Conservation (phyloP, 2,113 vertebrate species). For the Strix uralensis region DNA sequence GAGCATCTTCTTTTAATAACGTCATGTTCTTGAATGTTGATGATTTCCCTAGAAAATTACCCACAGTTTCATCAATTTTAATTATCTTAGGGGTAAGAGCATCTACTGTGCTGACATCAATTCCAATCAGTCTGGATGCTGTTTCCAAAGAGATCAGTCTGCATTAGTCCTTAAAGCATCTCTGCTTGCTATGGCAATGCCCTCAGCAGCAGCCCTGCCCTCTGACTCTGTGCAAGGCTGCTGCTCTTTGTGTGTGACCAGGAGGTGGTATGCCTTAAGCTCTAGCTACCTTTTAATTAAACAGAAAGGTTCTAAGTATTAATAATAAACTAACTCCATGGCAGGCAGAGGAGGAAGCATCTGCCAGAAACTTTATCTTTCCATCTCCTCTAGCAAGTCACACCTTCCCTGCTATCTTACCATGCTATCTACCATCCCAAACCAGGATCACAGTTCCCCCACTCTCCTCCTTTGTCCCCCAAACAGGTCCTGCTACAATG, state of each 20-base stretch:
- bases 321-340: conserved; percentile 35
- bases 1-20: neutral
- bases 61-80: neutral
- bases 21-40: neutral
- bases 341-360: neutral
- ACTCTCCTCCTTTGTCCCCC: neutral
- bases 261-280: neutral
- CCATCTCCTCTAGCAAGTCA: neutral
- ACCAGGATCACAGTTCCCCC: neutral
- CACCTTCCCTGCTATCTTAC: neutral
- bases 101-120: neutral
- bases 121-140: neutral
- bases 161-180: neutral
- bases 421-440: neutral
- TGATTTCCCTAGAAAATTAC: neutral
- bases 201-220: neutral
- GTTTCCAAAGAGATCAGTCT: neutral
- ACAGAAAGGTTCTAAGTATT: neutral
- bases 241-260: neutral
- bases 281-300: conserved; percentile 36
- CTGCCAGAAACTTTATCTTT: neutral
- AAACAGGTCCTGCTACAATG: neutral
- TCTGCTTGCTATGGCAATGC: neutral
- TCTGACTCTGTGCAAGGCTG: neutral
- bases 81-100: neutral